Evolutionary conservation across 2,888 invertebrate species (phyloP).

Genomic region (Limnephilus marmoratus): DNA sequence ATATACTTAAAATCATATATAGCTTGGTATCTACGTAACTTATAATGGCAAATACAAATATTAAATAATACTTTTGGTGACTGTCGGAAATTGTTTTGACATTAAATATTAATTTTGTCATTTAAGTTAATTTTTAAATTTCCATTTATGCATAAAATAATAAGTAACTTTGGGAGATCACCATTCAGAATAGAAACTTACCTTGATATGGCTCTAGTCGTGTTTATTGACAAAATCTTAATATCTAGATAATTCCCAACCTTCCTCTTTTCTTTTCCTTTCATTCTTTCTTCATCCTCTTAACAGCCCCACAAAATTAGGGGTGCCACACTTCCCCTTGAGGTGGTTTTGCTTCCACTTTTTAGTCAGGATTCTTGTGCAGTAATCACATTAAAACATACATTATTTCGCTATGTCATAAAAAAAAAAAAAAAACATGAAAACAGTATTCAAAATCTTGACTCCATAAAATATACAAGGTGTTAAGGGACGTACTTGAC

Average conservation of each 20-base stretch:
- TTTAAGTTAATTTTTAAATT: background rate
- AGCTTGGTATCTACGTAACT: conserved; percentile 3
- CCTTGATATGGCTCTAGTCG: background rate
- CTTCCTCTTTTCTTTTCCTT: background rate
- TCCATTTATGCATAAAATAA: background rate
- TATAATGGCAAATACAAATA: background rate
- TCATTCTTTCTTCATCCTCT: background rate
- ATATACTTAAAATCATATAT: background rate
- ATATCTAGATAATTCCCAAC: background rate
- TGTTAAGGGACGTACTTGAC: too few relatives aligned
- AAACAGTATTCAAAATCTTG: background rate
- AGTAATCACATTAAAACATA: background rate
- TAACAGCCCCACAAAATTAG: background rate
- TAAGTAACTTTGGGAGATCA: background rate
- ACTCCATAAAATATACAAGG: too few relatives aligned
- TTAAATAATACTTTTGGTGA: background rate
- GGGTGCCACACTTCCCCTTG: too few relatives aligned
- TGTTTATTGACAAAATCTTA: background rate
- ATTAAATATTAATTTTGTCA: background rate
- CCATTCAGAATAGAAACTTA: background rate
- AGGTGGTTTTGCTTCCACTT: too few relatives aligned
- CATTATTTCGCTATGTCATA: too few relatives aligned
- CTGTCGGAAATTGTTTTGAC: background rate
- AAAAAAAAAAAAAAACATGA: background rate
- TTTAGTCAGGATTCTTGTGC: too few relatives aligned